A percentile compares a stretch with the other conserved stretches of the same genome.
phyloP scores from a whole-genome alignment of 2,888 invertebrate species.

The Adelphocoris suturalis region DNA sequence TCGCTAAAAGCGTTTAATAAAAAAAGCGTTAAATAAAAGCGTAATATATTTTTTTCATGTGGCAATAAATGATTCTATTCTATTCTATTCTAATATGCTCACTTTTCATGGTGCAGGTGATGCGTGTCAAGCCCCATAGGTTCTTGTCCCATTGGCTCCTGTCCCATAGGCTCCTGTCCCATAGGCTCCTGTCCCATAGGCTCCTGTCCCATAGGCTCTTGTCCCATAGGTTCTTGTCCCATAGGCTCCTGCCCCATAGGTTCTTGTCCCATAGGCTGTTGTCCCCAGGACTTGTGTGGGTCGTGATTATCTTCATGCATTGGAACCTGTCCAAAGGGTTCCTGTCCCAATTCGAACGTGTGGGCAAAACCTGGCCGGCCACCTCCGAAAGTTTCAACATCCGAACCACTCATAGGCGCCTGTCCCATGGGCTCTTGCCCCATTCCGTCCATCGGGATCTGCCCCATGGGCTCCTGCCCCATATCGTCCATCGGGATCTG shows the following conservation, averaged over 20 bases:
- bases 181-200: neutral
- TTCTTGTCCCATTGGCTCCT: conserved; percentile 5
- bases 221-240: neutral
- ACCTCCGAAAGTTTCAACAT: neutral
- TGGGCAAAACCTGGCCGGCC: neutral
- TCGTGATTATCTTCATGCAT: neutral
- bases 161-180: neutral
- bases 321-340: neutral
- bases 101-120: conserved; percentile 9
- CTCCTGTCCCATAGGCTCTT: conserved; percentile 45
- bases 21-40: no score
- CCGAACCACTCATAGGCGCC: neutral
- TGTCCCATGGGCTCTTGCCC: conserved; percentile 48
- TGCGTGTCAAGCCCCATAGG: conserved; percentile 41
- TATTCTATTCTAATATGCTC: neutral
- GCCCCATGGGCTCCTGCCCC: conserved; percentile 60
- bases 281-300: conserved; percentile 13
- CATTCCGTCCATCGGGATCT: conserved; percentile 34
- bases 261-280: neutral
- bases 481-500: conserved; percentile 53
- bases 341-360: conserved; percentile 23
- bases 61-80: no score
- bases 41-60: no score
- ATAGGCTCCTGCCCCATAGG: neutral
- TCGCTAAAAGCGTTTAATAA: no score